Percentiles rank a stretch among this genome's conserved stretches.
These are phyloP conservation scores for Hycleus phaleratus DNA, from an alignment of 1,140 invertebrate genomes.

Conservation along the genomic window DNA sequence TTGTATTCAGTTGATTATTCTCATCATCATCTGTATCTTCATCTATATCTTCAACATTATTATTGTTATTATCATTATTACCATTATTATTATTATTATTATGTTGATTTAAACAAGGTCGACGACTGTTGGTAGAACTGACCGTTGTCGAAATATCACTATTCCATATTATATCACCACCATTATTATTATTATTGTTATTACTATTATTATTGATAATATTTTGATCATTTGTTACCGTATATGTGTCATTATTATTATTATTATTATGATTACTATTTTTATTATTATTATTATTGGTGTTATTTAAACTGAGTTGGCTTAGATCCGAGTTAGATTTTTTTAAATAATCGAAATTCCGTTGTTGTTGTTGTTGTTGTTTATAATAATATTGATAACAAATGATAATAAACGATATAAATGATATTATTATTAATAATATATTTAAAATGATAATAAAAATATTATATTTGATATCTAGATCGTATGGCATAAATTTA, in stretches of 20 bases:
- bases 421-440: slow-evolving; percentile 38
- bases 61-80: too few species aligned
- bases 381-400: slow-evolving; percentile 29
- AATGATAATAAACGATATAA: slow-evolving; percentile 32
- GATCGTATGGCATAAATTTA: slow-evolving; percentile 42
- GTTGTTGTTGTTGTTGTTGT: slow-evolving; percentile 20
- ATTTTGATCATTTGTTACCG: slow-evolving; percentile 14
- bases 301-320: slow-evolving; percentile 28
- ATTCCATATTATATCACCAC: slow-evolving; percentile 25
- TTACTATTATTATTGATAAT: background rate
- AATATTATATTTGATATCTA: slow-evolving; percentile 45
- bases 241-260: slow-evolving; percentile 4
- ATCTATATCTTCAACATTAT: too few species aligned
- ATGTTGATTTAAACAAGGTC: slow-evolving; percentile 29
- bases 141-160: slow-evolving; percentile 39
- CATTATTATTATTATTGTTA: slow-evolving; percentile 10
- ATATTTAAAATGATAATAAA: slow-evolving; percentile 46
- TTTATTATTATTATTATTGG: slow-evolving; percentile 22
- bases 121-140: slow-evolving; percentile 42
- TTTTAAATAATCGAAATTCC: slow-evolving; percentile 34
- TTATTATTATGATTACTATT: slow-evolving; percentile 34
- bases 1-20: slow-evolving; percentile 22
- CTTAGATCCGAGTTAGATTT: slow-evolving; percentile 36
- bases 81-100: too few species aligned
- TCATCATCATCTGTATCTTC: slow-evolving; percentile 23